phyloP scores from a whole-genome alignment of 2,113 vertebrate species.

The Jaculus jaculus region DNA sequence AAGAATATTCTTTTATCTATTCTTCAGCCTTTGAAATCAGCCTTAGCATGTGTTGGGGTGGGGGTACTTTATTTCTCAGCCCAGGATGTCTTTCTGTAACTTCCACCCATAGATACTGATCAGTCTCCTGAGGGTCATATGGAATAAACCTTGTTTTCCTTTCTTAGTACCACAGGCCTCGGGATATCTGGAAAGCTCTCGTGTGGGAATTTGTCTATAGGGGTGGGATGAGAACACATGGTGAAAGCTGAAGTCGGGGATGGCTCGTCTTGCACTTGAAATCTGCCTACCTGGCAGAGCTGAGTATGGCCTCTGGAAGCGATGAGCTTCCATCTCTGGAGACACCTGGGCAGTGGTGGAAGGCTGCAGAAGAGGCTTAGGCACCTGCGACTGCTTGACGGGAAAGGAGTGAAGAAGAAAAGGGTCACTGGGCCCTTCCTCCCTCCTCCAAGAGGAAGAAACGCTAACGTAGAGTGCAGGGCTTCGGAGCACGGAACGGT shows the following conservation, averaged over 20 bases:
- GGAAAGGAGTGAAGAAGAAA: not conserved
- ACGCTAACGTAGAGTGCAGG: not conserved
- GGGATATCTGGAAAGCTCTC: not conserved
- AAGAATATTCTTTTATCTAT: not conserved
- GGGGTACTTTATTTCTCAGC: slow-evolving; percentile 10
- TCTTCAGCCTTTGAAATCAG: slow-evolving; percentile 19
- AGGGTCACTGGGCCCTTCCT: not conserved
- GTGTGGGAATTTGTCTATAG: not conserved
- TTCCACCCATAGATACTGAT: not conserved
- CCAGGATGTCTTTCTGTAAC: not conserved
- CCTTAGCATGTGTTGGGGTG: not conserved
- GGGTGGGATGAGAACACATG: not conserved
- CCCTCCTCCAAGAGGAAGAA: not conserved
- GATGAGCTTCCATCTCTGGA: not conserved
- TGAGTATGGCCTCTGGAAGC: not conserved
- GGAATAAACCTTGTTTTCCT: not conserved
- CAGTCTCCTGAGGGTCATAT: not conserved
- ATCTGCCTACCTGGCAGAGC: not conserved
- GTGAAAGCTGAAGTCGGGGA: not conserved
- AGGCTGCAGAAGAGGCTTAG: not conserved
- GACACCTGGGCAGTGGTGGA: not conserved
- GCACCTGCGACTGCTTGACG: not conserved
- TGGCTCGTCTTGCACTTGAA: not conserved
- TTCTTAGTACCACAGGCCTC: not conserved
- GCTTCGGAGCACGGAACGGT: not conserved